Percentiles rank a stretch among this genome's conserved stretches.
These are phyloP conservation scores for Pleuronectes platessa DNA, from an alignment of 2,113 vertebrate species.

Conservation along the genomic window DNA sequence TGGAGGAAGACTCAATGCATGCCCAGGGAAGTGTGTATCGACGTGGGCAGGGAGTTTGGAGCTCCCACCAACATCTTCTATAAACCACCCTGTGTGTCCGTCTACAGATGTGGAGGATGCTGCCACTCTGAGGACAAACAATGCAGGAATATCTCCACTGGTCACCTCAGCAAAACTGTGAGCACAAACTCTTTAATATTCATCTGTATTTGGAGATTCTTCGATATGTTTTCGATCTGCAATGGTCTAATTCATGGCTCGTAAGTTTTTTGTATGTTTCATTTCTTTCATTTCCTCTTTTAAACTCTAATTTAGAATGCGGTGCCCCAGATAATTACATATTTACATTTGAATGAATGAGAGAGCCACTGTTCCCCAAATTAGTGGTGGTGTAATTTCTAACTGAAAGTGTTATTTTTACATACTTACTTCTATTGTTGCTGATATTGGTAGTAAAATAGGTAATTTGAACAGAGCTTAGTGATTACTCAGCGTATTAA, in stretches of 20 bases:
- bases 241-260: not conserved
- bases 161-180: slow-evolving; percentile 97
- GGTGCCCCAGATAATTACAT: no score
- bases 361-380: no score
- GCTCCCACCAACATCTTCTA: slow-evolving; percentile 98
- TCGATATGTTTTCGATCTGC: not conserved
- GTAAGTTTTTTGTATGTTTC: not conserved
- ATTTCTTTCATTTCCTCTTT: not conserved
- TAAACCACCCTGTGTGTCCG: slow-evolving; percentile 98
- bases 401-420: no score
- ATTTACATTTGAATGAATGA: not conserved
- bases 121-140: slow-evolving; percentile 97
- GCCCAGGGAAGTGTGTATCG: slow-evolving; percentile 97
- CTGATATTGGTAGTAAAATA: no score
- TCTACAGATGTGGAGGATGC: slow-evolving; percentile 99
- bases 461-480: no score
- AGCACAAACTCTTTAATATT: slow-evolving; percentile 65
- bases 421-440: no score
- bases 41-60: slow-evolving; percentile 98
- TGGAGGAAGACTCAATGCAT: slow-evolving; percentile 98
- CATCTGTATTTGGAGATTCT: not conserved
- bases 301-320: not conserved
- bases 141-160: slow-evolving; percentile 95
- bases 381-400: no score
- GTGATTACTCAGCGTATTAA: no score